Base-by-base conservation (phyloP, 2,113 vertebrate genomes). In the Halichoeres trimaculatus region DNA sequence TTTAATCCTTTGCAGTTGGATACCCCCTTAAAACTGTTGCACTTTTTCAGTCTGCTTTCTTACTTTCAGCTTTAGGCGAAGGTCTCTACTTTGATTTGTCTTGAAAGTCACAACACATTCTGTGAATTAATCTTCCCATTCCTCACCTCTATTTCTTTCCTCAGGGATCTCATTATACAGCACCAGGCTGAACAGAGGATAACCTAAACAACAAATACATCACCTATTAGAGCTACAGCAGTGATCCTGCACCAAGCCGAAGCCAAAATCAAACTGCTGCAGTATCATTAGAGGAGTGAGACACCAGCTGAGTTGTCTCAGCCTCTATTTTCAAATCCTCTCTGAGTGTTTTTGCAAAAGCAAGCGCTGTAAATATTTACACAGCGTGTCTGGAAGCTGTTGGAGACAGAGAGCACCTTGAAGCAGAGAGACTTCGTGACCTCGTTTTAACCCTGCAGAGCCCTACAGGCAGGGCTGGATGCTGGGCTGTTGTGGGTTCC, bases 321-420 rank as follows among this genome's bases (percentile, higher is more conserved):
- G 43, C 67, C 48, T 34, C 11, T 36, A 55, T 50, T 5, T 19
- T 48, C 43, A 51, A 82, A 50, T 10, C 47, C 7, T 57, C 14
- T 54, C 34, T 69, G 51, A 19, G 14, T 35, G n/a, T 0, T 26
- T 62, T 63, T 55, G 38, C 36, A 77, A 52, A 58, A 41, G 50
- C 23, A 8, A 9, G 10, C 8, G 26, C 45, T 62, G 66, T 84
- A 91, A 90, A 90, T 90, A 90, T 90, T 90, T 84, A 80, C 66
- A 80, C 63, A 54, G 41, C 45, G 1, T 66, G 78, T 77, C 84
- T 86, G 74, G 68, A 70, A 78, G 84, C 78, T 70, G n/a, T 60
- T 51, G 20, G 72, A 83, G 52, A 86, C 20, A 6, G 60, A 73
- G 62, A 70, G 69, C 76, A 78, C 62, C 45, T 30, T 74, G 69